phyloP scores from a whole-genome alignment of 30 jellyfish, hydroid and myxozoan species.

The Aurelia sp. region DNA sequence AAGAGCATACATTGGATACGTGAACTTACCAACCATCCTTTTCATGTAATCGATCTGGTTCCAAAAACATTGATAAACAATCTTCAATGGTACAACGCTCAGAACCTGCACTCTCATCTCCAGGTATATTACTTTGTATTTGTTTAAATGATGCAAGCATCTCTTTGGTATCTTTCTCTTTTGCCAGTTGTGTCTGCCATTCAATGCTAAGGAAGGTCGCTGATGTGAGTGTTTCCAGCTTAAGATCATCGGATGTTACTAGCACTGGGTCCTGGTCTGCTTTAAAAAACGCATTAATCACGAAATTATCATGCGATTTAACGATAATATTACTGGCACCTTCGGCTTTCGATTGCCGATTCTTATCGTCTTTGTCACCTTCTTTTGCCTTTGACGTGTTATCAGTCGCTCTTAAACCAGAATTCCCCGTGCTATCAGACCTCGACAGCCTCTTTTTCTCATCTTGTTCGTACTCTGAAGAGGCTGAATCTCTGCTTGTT shows the following conservation, averaged over 20 bases:
- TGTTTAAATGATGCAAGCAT: conserved; percentile 40
- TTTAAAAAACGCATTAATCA: conserved; percentile 65
- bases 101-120: conserved; percentile 38
- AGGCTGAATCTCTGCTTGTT: conserved; percentile 2
- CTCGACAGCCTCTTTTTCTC: conserved; percentile 28
- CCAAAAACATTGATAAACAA: conserved; percentile 86
- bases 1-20: too few relatives aligned
- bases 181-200: conserved; percentile 71
- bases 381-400: conserved; percentile 26
- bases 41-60: conserved; percentile 87
- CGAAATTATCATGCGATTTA: conserved; percentile 24
- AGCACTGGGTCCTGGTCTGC: conserved; percentile 68
- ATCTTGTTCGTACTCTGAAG: conserved; percentile 57
- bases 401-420: conserved; percentile 1
- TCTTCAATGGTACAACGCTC: conserved; percentile 79
- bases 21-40: conserved; percentile 89
- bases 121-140: background rate
- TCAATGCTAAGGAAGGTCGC: conserved; percentile 69
- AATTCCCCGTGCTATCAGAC: conserved; percentile 14
- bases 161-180: conserved; percentile 50
- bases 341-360: conserved; percentile 37
- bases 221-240: conserved; percentile 46
- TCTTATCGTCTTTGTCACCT: conserved; percentile 42
- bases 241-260: conserved; percentile 60
- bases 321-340: conserved; percentile 43